These are phyloP conservation scores for Dendrocincla tyrannina DNA, from an alignment of 2,797 vertebrate species.

Conservation along the genomic window DNA sequence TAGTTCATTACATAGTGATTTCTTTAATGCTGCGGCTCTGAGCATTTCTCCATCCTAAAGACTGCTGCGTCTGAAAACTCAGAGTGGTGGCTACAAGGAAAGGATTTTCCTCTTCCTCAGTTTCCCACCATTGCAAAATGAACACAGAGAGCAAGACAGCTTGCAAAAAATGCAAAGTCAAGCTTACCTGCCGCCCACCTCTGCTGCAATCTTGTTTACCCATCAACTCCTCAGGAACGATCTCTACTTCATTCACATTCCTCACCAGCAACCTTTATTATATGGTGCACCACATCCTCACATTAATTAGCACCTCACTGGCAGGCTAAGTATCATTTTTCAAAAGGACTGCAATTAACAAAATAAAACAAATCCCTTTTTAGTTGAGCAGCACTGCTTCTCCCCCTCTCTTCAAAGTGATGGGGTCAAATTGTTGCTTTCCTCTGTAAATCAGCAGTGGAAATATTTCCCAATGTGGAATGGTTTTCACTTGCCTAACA, in stretches of 20 bases:
- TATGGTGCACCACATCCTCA: constrained; percentile 50
- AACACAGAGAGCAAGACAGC: constrained; percentile 43
- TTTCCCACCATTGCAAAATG: not conserved
- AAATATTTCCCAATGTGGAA: accelerated
- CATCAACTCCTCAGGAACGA: constrained; percentile 60
- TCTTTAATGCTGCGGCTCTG: not conserved
- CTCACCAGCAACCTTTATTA: constrained; percentile 39
- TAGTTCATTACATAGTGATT: not conserved
- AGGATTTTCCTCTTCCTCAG: not conserved
- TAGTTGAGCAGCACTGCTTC: not conserved
- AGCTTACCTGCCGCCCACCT: constrained; percentile 43
- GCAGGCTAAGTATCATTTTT: constrained; percentile 37
- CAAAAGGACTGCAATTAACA: constrained; percentile 46
- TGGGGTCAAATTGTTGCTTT: constrained; percentile 16
- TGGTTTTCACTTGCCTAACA: not conserved
- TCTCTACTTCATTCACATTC: constrained; percentile 28
- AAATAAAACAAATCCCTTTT: constrained; percentile 28
- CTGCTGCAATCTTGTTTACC: constrained; percentile 66
- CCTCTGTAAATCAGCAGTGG: not conserved
- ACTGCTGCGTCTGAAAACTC: not conserved
- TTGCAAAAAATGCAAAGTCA: constrained; percentile 64
- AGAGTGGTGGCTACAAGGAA: not conserved
- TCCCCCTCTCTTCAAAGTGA: not conserved
- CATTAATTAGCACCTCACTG: constrained; percentile 47
- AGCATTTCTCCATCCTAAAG: not conserved